These are phyloP conservation scores for Polydrusus cervinus DNA, from an alignment of 2,888 invertebrate species.

Conservation along the genomic window DNA sequence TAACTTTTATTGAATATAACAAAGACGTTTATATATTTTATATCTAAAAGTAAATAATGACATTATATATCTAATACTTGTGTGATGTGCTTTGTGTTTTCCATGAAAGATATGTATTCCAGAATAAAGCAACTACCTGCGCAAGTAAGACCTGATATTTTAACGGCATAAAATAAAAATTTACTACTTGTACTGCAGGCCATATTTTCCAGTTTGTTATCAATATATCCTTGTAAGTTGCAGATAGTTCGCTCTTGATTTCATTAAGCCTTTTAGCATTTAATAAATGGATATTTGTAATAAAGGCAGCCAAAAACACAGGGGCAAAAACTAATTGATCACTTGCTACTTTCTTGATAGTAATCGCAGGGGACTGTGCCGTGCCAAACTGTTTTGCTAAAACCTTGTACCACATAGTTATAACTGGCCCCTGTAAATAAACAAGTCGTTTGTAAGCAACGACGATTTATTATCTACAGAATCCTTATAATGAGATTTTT, in stretches of 20 bases:
- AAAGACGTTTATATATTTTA: no score
- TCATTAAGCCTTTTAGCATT: conserved; percentile 75
- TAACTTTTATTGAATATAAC: no score
- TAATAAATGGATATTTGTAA: conserved; percentile 75
- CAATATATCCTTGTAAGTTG: conserved; percentile 79
- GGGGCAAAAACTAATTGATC: conserved; percentile 87
- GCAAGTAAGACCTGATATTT: conserved; percentile 87
- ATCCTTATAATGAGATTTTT: no score
- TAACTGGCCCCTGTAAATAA: conserved; percentile 76
- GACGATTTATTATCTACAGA: not conserved
- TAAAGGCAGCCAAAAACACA: conserved; percentile 75
- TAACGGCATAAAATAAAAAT: conserved; percentile 89
- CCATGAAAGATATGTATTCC: conserved; percentile 90
- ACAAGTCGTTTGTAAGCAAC: not conserved
- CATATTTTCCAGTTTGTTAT: conserved; percentile 83
- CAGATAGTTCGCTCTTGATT: conserved; percentile 74
- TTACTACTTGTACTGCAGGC: conserved; percentile 89
- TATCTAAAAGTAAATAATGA: no score
- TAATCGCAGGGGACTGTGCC: conserved; percentile 67
- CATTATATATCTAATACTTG: no score
- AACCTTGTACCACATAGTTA: conserved; percentile 81
- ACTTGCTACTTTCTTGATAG: conserved; percentile 79
- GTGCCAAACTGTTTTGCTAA: conserved; percentile 65
- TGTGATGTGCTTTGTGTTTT: conserved; percentile 71
- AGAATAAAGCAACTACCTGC: conserved; percentile 85